Evolutionary conservation across 1,140 invertebrate species (phyloP), one percentile per base, ranked within the genome.

Genomic region (Sarcophaga bullata): DNA sequence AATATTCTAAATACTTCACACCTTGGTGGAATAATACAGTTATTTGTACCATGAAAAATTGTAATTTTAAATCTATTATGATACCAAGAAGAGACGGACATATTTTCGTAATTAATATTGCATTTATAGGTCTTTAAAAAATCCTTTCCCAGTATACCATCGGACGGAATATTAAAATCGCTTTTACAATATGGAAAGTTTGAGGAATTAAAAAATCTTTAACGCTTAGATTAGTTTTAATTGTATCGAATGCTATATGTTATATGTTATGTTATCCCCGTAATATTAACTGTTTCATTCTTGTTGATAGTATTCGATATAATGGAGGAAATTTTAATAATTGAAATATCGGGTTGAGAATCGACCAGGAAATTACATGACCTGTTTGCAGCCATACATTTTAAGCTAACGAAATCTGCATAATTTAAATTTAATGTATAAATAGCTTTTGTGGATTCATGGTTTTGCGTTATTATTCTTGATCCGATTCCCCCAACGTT

Each of bases 1-100:
- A 81, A 68, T 19, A 8, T 9, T 81, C 80, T 81, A 72, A 81
- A 68, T 15, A 58, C 52, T 58, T 58, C 52, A 13, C 52, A 58
- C n/a, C 52, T 58, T 58, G 52, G 52, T 58, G 52, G 10, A 58
- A 7, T 11, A 15, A 58, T 15, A 58, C 3, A 6, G 6, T 58
- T 11, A 7, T 15, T 5, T 13, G 52, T 54, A 54, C 52, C 52
- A 15, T 58, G 52, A 58, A 58, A 58, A 58, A 58, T 58, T 58
- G 52, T 11, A 58, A 58, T 58, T 3, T 15, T 11, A 15, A 58
- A 6, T 58, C 52, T 58, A 15, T 58, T 58, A 15, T 58, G 6
- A 15, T 6, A 15, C 10, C 10, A 6, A 8, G 52, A 15, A 54
- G 52, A 58, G n/a, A 58, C n/a, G 13, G 52, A 15, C 52, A 58